Evolutionary conservation across 2,888 invertebrate genomes (phyloP), one percentile per base, ranked within the genome.

Genomic region (Drosophila mimica): DNA sequence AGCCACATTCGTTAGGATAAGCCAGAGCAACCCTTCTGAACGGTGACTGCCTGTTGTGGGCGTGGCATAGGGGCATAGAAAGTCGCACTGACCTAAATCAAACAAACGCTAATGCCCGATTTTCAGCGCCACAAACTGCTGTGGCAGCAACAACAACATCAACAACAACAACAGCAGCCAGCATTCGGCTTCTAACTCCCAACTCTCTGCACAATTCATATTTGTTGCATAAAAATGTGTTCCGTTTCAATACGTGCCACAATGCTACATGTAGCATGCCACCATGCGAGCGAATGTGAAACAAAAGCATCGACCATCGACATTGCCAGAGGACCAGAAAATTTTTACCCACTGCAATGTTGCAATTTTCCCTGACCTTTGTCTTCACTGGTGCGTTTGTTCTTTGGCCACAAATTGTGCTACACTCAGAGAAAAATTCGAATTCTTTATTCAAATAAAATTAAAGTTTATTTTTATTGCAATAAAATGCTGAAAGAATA

Each of bases 91-190:
- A 85, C 84, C 84, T 78, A 82, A 85, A 85, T 85, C 84, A 88
- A 84, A 83, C 84, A 83, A 82, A 84, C 79, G 88, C 88, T 88
- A 85, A 85, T 88, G 88, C 86, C 76, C 85, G 84, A 88, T 88
- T 88, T 78, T 77, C 75, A 84, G 75, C 80, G 72, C 88, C 86
- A 85, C 84, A 88, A 82, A 87, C 78, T 83, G 63, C 69, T 73
- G 81, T 58, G 65, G 59, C 71, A 62, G 75, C 63, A 63, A 60
- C 60, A 54, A 20, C 46, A 58, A 17, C 46, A 43, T 60, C 46
- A 59, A 43, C 70, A 51, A 28, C 25, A 9, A 72, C 46, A 49
- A 28, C 28, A 48, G n/a, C 43, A 46, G 11, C 36, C 43, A 51
- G 11, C 17, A 46, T n/a, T n/a, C 60, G 36, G 38, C 36, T 33